Percentiles rank a stretch among this genome's conserved stretches.
Conservation (phyloP, 2,888 invertebrate genomes). For the Mesorhabditis sp. region DNA sequence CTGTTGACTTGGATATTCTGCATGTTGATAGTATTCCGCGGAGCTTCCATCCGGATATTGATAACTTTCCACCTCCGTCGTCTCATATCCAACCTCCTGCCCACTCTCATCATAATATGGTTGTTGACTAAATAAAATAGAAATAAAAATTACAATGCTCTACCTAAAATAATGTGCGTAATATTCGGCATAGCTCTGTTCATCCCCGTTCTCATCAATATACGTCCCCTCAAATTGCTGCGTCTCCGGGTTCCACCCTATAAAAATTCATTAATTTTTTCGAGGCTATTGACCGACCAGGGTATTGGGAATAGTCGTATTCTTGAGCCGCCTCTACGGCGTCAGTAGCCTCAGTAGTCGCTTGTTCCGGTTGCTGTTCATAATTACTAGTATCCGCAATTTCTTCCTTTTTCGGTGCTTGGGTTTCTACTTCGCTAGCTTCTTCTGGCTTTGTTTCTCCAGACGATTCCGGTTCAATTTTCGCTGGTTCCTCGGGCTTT, state of each 20-base stretch:
- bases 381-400: slow-evolving; percentile 7
- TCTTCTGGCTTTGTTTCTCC: not conserved
- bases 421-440: not conserved
- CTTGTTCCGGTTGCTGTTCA: slow-evolving; percentile 8
- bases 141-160: not conserved
- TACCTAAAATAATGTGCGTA: not conserved
- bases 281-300: not conserved
- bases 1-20: not conserved
- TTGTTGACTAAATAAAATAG: not conserved
- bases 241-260: slow-evolving; percentile 3
- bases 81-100: slow-evolving; percentile 1
- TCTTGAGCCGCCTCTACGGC: slow-evolving; percentile 2
- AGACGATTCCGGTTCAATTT: not conserved
- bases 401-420: not conserved
- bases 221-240: slow-evolving; percentile 5
- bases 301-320: slow-evolving; percentile 33
- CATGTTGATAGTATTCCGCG: not conserved
- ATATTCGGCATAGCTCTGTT: slow-evolving; percentile 6
- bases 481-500: slow-evolving; percentile 1
- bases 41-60: not conserved
- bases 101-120: not conserved
- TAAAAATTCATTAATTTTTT: not conserved
- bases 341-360: not conserved
- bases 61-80: not conserved
- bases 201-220: slow-evolving; percentile 4